These are phyloP conservation scores for Spheniscus humboldti DNA, from an alignment of 2,797 vertebrate species.

Conservation along the genomic window DNA sequence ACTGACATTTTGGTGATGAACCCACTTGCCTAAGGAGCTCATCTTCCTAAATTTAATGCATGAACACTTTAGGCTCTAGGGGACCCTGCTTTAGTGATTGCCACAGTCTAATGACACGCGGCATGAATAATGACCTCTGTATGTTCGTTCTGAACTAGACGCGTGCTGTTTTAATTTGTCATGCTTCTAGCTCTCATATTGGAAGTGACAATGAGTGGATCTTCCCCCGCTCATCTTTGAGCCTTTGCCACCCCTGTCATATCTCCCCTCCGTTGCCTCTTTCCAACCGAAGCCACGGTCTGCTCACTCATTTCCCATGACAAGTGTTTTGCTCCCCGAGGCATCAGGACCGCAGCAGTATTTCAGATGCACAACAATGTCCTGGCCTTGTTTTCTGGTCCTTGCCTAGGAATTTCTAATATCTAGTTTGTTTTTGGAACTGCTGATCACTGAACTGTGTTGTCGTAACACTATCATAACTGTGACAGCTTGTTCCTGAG, in stretches of 20 bases:
- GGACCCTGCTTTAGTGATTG: too few relatives aligned
- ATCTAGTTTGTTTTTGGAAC: background rate
- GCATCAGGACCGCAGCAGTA: fast-evolving
- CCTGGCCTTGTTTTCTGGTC: background rate
- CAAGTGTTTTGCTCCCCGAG: background rate
- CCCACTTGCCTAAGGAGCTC: background rate
- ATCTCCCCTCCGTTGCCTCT: background rate
- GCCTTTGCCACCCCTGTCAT: background rate
- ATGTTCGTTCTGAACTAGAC: background rate
- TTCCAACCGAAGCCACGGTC: fast-evolving
- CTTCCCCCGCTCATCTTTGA: fast-evolving
- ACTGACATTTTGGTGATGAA: fast-evolving
- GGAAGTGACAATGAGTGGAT: background rate
- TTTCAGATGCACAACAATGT: fast-evolving
- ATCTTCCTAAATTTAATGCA: too few relatives aligned
- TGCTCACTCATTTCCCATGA: fast-evolving
- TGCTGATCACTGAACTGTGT: background rate
- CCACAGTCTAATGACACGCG: background rate
- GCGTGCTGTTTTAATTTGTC: fast-evolving
- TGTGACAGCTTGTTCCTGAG: constrained; percentile 22
- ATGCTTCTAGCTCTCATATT: fast-evolving
- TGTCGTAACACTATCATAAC: background rate
- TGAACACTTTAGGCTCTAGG: fast-evolving
- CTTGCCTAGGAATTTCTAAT: background rate
- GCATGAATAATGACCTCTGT: fast-evolving